These are phyloP conservation scores for Lophochroa leadbeateri DNA, from an alignment of 2,113 vertebrate species.

Conservation along the genomic window DNA sequence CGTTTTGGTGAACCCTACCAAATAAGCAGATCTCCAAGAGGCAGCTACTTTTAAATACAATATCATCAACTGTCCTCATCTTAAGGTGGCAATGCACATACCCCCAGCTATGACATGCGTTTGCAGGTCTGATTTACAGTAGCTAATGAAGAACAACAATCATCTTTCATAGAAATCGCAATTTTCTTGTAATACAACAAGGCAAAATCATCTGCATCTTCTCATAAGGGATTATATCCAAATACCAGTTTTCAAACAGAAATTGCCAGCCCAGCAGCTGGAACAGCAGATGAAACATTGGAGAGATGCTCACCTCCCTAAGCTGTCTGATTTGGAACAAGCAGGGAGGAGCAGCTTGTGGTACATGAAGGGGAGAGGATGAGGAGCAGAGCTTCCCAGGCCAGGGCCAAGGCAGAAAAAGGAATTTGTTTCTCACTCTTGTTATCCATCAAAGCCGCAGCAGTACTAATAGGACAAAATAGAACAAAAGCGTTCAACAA, in stretches of 20 bases:
- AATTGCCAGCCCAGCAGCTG: neutral
- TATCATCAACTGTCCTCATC: neutral
- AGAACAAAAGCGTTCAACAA: neutral
- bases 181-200: neutral
- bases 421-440: neutral
- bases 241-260: no score
- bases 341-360: neutral
- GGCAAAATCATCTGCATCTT: neutral
- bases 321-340: neutral
- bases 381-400: neutral
- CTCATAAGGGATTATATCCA: neutral
- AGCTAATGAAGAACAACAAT: accelerated
- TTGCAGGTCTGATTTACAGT: accelerated
- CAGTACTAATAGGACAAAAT: neutral
- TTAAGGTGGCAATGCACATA: accelerated
- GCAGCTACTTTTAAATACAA: neutral
- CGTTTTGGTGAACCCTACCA: neutral
- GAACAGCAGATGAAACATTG: neutral
- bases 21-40: neutral
- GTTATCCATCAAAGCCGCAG: neutral
- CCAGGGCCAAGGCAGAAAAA: neutral
- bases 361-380: neutral
- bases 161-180: neutral
- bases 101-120: accelerated
- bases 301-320: accelerated